These are phyloP conservation scores for Crenichthys baileyi DNA, from an alignment of 2,797 vertebrate species.

Conservation along the genomic window DNA sequence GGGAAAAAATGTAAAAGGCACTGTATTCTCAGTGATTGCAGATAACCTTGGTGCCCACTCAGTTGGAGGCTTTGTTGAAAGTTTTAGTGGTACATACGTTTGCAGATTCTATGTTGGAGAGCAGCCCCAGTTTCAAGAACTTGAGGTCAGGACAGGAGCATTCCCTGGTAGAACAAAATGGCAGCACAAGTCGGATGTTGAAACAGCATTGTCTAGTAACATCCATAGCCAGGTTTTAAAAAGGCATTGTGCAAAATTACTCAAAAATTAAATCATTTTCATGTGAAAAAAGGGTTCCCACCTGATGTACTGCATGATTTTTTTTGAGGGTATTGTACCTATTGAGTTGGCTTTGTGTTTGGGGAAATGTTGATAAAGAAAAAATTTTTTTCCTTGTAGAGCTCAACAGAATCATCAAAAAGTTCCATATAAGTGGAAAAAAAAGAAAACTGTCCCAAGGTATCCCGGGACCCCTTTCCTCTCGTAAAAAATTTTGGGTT, in stretches of 20 bases:
- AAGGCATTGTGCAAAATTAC: slow-evolving; percentile 8
- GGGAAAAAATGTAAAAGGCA: slow-evolving; percentile 30
- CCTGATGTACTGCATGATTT: no score
- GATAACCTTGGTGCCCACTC: slow-evolving; percentile 30
- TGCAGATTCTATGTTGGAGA: slow-evolving; percentile 36
- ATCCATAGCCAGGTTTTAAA: slow-evolving; percentile 25
- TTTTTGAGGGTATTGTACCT: slow-evolving; percentile 3
- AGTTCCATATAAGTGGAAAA: slow-evolving; percentile 20
- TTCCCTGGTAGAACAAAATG: slow-evolving; percentile 36
- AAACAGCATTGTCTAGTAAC: slow-evolving; percentile 27
- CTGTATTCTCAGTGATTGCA: no score
- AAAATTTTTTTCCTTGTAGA: slow-evolving; percentile 40
- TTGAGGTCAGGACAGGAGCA: slow-evolving; percentile 34
- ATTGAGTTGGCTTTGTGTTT: slow-evolving; percentile 33
- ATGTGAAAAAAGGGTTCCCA: no score
- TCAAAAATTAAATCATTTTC: slow-evolving; percentile 26
- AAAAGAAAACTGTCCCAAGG: slow-evolving; percentile 37
- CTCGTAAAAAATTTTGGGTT: slow-evolving; percentile 32
- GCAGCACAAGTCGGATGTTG: slow-evolving; percentile 26
- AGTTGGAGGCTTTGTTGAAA: slow-evolving; percentile 36
- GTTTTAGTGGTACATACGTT: slow-evolving; percentile 30
- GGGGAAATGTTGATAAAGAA: slow-evolving; percentile 35
- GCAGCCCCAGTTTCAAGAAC: slow-evolving; percentile 11
- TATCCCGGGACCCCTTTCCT: slow-evolving; percentile 33
- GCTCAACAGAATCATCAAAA: slow-evolving; percentile 27